Base-by-base conservation (phyloP, 2,113 vertebrate species). In the Nannobrachium achirus region DNA sequence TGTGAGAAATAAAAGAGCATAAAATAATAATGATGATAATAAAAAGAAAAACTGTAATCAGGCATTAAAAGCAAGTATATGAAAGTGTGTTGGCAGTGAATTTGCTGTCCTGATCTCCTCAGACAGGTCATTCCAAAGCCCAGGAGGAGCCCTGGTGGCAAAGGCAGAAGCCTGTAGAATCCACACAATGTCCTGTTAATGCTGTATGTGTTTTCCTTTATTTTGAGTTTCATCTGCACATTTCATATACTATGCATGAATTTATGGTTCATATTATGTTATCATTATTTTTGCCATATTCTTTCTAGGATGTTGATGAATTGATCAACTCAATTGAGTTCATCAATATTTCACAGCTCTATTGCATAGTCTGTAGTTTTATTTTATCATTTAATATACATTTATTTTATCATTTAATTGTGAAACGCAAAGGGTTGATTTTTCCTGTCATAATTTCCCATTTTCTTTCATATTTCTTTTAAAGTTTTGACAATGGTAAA, bases 401-500 rank as follows among this genome's bases (percentile, higher is more conserved):
- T 11, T 11, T 8, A n/a, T 1, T 48, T n/a, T 14, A 10, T 48
- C 13, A 48, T 48, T 15, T 14, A 48, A 48, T 11, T 14, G 6
- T 51, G 49, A 19, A 33, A 40, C 7, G 14, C 4, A 6, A 19
- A 33, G 16, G n/a, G 4, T 63, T 59, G 19, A n/a, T n/a, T 56
- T 16, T 66, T 63, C 42, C 33, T 56, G 13, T 73, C 41, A 51
- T 69, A 75, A 82, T 81, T 66, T 13, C 56, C 68, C 7, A 66
- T 73, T 81, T 81, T 69, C 56, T 62, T 82, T 81, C 66, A 74
- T 88, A 10, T 50, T 71, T 84, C 75, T 56, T 80, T 84, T 85
- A 8, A 89, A 88, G 88, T 91, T 89, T 83, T 91, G 86, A 91
- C 89, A 84, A 39, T 81, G 70, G 71, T 88, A 67, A 80, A 71